Evolutionary conservation across 2,113 vertebrate species (phyloP).

Genomic region (Jacana jacana): DNA sequence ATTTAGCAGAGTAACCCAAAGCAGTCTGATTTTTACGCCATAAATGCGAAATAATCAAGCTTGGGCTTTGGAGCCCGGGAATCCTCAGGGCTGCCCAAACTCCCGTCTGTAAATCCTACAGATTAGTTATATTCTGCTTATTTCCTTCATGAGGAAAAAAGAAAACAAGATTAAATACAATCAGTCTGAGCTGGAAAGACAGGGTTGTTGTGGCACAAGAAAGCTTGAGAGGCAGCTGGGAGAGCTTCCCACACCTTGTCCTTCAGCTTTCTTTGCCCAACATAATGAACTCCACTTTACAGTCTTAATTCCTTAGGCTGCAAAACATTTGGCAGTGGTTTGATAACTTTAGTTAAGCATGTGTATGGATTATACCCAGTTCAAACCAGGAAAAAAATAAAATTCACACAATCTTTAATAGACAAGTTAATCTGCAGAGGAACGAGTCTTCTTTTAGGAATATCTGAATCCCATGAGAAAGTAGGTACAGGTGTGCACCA

Average conservation of each 20-base stretch:
- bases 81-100: neutral
- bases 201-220: neutral
- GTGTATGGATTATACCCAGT: neutral
- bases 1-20: neutral
- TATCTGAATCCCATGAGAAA: neutral
- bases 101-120: neutral
- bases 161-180: neutral
- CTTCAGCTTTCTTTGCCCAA: neutral
- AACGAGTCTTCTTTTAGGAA: neutral
- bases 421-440: neutral
- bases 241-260: neutral
- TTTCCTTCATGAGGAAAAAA: neutral
- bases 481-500: neutral
- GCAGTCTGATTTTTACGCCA: neutral
- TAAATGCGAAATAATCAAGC: neutral
- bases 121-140: neutral
- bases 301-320: neutral
- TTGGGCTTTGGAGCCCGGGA: neutral
- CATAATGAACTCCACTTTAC: neutral
- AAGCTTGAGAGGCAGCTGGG: neutral
- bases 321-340: neutral
- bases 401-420: neutral
- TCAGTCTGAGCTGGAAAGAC: neutral
- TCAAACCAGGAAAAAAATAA: neutral
- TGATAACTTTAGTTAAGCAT: neutral